phyloP scores from a whole-genome alignment of 2,797 vertebrate species.

The Orestias chungarensis region DNA sequence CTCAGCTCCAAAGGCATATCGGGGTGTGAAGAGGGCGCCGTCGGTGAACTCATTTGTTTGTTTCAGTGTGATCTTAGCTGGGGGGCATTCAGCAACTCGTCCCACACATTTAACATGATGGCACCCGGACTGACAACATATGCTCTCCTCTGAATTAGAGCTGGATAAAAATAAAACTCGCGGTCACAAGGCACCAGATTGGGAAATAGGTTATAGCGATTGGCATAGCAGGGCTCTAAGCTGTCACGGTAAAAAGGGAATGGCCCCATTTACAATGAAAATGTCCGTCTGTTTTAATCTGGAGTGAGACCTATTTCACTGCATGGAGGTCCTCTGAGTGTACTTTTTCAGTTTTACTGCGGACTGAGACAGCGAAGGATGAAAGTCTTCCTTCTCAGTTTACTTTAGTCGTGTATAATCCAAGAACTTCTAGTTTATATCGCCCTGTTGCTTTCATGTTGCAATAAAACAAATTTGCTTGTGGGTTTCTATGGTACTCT shows the following conservation, averaged over 20 bases:
- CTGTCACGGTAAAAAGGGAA: slow-evolving; percentile 61
- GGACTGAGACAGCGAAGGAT: not conserved
- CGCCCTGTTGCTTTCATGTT: slow-evolving; percentile 8
- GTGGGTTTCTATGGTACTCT: not conserved
- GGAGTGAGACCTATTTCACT: slow-evolving; percentile 30
- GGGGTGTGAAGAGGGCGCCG: slow-evolving; percentile 46
- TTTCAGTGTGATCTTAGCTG: slow-evolving; percentile 70
- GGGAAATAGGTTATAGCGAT: slow-evolving; percentile 85
- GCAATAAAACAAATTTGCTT: slow-evolving; percentile 1
- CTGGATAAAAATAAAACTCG: slow-evolving; percentile 82
- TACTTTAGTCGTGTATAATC: not conserved
- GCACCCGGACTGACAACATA: slow-evolving; percentile 81
- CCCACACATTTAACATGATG: slow-evolving; percentile 77
- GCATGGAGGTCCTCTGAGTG: slow-evolving; percentile 4
- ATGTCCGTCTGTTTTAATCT: slow-evolving; percentile 41
- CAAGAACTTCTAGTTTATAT: slow-evolving; percentile 7
- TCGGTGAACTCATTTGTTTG: slow-evolving; percentile 61
- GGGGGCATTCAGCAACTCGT: slow-evolving; percentile 68
- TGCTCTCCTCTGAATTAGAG: slow-evolving; percentile 78
- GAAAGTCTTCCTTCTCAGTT: not conserved
- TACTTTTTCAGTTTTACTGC: slow-evolving; percentile 15
- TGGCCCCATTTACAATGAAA: slow-evolving; percentile 63
- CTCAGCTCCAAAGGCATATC: slow-evolving; percentile 41
- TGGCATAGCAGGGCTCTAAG: slow-evolving; percentile 62
- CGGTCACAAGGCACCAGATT: slow-evolving; percentile 83